These are phyloP conservation scores for Propsilocerus akamusi DNA, from an alignment of 1,140 invertebrate genomes.

Conservation along the genomic window DNA sequence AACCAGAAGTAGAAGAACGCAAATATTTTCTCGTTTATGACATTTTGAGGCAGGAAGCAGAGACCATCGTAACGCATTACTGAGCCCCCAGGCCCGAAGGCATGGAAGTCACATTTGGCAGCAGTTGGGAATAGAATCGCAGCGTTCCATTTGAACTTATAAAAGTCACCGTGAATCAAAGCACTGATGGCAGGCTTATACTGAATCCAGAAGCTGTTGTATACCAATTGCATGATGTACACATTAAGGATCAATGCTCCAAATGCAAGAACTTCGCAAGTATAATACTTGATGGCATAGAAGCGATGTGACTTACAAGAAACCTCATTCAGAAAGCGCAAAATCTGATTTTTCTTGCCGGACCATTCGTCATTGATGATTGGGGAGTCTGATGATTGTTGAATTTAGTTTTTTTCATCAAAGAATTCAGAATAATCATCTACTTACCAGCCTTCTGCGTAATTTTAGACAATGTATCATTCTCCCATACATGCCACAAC, in stretches of 20 bases:
- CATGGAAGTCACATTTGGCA: conserved; percentile 57
- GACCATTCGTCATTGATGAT: too few relatives aligned
- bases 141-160: conserved; percentile 31
- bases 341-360: too few relatives aligned
- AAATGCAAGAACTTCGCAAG: too few relatives aligned
- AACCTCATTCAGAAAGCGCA: too few relatives aligned
- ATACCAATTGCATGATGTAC: conserved; percentile 46
- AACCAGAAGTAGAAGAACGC: conserved; percentile 69
- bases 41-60: conserved; percentile 55
- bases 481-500: conserved; percentile 62
- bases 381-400: too few relatives aligned
- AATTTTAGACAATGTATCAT: too few relatives aligned
- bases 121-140: conserved; percentile 47
- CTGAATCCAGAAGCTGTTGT: conserved; percentile 49
- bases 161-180: conserved; percentile 22
- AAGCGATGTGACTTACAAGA: too few relatives aligned
- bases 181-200: conserved; percentile 42
- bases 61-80: conserved; percentile 40
- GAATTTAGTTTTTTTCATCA: too few relatives aligned
- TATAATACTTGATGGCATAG: too few relatives aligned
- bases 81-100: conserved; percentile 39
- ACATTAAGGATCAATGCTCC: conserved; percentile 37
- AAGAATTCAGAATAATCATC: too few relatives aligned
- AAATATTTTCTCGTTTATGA: conserved; percentile 66
- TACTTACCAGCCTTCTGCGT: too few relatives aligned